Conservation (phyloP, 2,888 invertebrate species). For the Podabrus alpinus region DNA sequence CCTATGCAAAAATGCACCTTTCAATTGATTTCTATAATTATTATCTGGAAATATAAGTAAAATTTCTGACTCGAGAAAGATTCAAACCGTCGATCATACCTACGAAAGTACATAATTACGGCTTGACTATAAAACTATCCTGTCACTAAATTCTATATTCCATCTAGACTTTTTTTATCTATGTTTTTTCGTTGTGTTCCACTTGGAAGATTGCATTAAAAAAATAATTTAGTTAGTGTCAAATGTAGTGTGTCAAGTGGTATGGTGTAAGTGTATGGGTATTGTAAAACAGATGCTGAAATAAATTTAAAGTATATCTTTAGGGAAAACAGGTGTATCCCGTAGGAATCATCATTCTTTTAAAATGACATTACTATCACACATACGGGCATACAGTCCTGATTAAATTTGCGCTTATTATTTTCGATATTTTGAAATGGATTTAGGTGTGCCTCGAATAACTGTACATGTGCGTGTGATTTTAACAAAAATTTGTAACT, state of each 20-base stretch:
- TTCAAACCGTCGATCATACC: background rate
- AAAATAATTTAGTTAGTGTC: background rate
- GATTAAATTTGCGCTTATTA: constrained; percentile 54
- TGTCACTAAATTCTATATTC: background rate
- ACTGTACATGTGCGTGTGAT: constrained; percentile 48
- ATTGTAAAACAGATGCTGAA: constrained; percentile 29
- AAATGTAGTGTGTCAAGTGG: background rate
- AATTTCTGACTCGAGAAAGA: background rate
- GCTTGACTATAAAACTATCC: background rate
- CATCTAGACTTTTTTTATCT: background rate
- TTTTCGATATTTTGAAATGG: constrained; percentile 48
- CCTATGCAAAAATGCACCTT: background rate
- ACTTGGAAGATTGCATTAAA: background rate
- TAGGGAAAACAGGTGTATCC: constrained; percentile 50
- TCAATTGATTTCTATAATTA: background rate
- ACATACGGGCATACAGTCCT: constrained; percentile 50
- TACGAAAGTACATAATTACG: too few species aligned
- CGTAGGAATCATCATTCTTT: constrained; percentile 56
- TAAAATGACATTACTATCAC: constrained; percentile 55
- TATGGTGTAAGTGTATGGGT: background rate
- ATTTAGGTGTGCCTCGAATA: constrained; percentile 40
- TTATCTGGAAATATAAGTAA: too few species aligned
- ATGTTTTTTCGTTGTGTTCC: background rate
- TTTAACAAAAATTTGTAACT: constrained; percentile 30
- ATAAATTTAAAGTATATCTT: constrained; percentile 53